Evolutionary conservation across 2,113 vertebrate genomes (phyloP).

Genomic region (Hippocampus mohnikei): DNA sequence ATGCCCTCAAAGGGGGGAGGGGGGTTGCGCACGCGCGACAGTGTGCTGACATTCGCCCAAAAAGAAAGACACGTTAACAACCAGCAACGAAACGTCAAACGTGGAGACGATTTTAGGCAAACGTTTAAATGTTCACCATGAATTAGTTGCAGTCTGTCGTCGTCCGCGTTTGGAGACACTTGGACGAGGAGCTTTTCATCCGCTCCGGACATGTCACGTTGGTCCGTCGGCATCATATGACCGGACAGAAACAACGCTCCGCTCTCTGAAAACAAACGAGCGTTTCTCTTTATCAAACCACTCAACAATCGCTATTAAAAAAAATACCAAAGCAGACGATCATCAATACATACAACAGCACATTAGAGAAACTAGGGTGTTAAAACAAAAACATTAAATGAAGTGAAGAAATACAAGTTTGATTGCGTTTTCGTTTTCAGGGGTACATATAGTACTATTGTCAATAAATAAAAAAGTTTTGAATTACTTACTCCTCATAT

Average conservation of each 20-base stretch:
- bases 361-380: no score
- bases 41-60: background rate
- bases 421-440: no score
- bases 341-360: no score
- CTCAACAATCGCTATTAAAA: no score
- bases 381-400: no score
- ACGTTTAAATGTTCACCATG: background rate
- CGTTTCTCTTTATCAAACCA: no score
- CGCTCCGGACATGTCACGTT: background rate
- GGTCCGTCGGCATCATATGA: background rate
- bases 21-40: background rate
- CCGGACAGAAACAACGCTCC: background rate
- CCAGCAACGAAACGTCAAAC: background rate
- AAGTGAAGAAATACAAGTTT: no score
- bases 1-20: background rate
- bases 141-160: slow-evolving; percentile 1
- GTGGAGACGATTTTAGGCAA: background rate
- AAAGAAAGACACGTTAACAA: background rate
- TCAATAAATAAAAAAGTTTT: no score
- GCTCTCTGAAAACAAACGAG: no score
- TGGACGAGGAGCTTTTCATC: background rate
- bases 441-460: no score
- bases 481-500: no score
- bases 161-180: slow-evolving; percentile 1
- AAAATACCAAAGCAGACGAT: no score